These are phyloP conservation scores for Aleiodes sp. DNA, from an alignment of 1,140 invertebrate species.

Conservation along the genomic window DNA sequence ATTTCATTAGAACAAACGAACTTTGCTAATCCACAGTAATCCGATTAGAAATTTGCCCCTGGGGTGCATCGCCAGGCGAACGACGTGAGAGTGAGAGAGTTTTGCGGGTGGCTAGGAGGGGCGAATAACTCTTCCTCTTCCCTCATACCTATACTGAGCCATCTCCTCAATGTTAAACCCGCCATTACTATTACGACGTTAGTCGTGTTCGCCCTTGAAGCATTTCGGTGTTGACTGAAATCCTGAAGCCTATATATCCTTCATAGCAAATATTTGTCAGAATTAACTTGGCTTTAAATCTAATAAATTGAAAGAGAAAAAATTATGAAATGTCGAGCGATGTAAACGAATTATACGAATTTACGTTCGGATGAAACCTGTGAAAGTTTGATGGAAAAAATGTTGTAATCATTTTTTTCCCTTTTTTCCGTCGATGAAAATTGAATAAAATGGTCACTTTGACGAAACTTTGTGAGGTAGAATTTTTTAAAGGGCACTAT, in stretches of 20 bases:
- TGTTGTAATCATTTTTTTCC: too few species aligned
- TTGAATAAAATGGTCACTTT: too few species aligned
- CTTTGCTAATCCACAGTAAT: constrained; percentile 66
- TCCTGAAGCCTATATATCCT: constrained; percentile 35
- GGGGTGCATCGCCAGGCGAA: constrained; percentile 46
- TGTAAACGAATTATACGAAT: too few species aligned
- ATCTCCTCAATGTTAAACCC: constrained; percentile 4
- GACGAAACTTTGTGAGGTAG: too few species aligned
- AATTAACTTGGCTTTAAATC: constrained; percentile 49
- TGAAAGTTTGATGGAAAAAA: too few species aligned
- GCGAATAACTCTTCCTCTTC: constrained; percentile 23
- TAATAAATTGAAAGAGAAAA: neutral
- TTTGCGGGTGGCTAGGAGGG: too few species aligned
- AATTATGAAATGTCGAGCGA: too few species aligned
- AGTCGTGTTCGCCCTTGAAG: constrained; percentile 24
- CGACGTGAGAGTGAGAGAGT: neutral
- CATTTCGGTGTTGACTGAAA: constrained; percentile 33
- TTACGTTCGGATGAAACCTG: too few species aligned
- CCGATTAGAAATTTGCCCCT: constrained; percentile 65
- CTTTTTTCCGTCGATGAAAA: too few species aligned
- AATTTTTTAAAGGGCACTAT: too few species aligned
- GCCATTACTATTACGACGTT: neutral
- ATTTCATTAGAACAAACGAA: constrained; percentile 68
- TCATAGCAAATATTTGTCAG: constrained; percentile 59
- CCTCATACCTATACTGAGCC: neutral